phyloP scores from a whole-genome alignment of 2,113 vertebrate species.

The Tachysurus vachellii region DNA sequence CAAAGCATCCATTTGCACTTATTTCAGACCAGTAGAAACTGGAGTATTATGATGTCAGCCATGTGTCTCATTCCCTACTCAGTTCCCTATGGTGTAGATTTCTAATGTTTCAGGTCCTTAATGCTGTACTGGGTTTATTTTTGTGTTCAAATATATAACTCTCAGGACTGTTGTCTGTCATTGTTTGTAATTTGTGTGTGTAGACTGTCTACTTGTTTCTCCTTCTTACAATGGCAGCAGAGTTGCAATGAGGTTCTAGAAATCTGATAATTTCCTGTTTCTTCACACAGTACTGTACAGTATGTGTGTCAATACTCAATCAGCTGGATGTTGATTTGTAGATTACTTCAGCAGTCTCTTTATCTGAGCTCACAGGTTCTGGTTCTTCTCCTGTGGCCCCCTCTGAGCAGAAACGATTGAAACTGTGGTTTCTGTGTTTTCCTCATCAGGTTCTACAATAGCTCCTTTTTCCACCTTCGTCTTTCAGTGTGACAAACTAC shows the following conservation, averaged over 20 bases:
- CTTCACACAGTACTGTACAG: not conserved
- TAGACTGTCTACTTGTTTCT: not conserved
- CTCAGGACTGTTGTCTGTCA: not conserved
- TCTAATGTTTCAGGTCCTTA: too few species aligned
- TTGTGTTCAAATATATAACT: not conserved
- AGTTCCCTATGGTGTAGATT: too few species aligned
- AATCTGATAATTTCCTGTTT: not conserved
- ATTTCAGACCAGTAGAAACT: too few species aligned
- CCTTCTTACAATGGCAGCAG: not conserved
- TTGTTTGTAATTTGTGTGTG: not conserved
- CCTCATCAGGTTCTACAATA: constrained; percentile 1
- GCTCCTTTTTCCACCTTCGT: constrained; percentile 2
- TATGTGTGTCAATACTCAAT: not conserved
- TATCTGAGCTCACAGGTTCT: constrained; percentile 1
- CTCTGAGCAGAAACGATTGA: not conserved
- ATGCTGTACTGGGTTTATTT: too few species aligned
- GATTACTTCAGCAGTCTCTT: constrained; percentile 12
- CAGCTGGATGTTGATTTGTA: not conserved
- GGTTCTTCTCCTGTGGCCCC: not conserved
- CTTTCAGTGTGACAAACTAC: not conserved
- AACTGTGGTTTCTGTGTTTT: constrained; percentile 7
- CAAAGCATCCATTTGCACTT: too few species aligned
- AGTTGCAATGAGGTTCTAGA: not conserved
- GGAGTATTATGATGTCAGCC: too few species aligned
- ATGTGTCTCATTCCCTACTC: too few species aligned